Base-by-base conservation (phyloP, 2,113 vertebrate species). In the Menidia beryllina region DNA sequence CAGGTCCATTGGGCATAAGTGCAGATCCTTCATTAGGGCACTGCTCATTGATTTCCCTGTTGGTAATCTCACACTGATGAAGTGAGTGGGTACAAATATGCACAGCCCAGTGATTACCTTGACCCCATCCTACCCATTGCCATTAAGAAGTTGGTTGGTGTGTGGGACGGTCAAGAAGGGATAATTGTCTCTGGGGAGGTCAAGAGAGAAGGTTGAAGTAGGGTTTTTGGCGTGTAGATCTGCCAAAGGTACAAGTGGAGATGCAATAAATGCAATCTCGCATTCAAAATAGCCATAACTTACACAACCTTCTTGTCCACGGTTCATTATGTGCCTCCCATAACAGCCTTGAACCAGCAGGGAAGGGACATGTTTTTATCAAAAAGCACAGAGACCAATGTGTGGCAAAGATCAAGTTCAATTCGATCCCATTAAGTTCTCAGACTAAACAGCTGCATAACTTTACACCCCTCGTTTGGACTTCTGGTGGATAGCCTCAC, bases 1-100 rank as follows among this genome's bases (percentile, higher is more conserved):
- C 79, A 72, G 84, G 81, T 80, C 82, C 90, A 88, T 86, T 87
- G 82, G 83, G 86, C 86, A 82, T 81, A 82, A 86, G 83, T 83
- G 86, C 80, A 84, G 81, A 87, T 82, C 86, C 87, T 88, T 90
- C 86, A 88, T 86, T 87, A 88, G 86, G 79, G 82, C 81, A 81
- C 78, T 83, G 87, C 81, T 89, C 88, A 91, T 91, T 92, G 89
- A 93, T 91, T 92, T 89, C 89, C 83, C 86, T 86, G 89, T 90
- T 89, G 75, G 86, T 91, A 88, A 92, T 91, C 86, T 92, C 81
- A 82, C 75, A 77, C 88, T 88, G 89, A 93, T 92, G 88, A 92
- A 91, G 86, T 90, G 85, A 89, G 88, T 89, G 86, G 91, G 89
- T 89, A 86, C 84, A 87, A 88, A 89, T 92, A 91, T 90, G 84